A percentile compares a stretch with the other conserved stretches of the same genome.
Evolutionary conservation across 2,113 vertebrate genomes (phyloP).

Genomic region (Otocyon megalotis): DNA sequence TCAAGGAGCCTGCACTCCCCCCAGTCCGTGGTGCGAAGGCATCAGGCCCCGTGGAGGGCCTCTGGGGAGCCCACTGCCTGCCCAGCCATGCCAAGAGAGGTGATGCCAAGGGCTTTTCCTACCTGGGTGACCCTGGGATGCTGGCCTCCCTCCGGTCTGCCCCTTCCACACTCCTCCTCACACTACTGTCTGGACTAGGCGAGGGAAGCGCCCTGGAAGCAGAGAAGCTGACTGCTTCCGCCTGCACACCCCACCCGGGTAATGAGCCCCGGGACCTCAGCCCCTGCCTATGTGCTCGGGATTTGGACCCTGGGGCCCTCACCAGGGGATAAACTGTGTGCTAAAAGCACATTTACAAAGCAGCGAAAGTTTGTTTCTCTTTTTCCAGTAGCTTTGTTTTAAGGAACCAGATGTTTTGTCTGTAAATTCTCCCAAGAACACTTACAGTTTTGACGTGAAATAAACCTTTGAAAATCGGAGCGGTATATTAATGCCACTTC

Average conservation of each 20-base stretch:
- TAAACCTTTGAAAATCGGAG: conserved; percentile 78
- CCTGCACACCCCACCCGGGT: neutral
- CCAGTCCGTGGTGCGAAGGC: neutral
- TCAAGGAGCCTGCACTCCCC: neutral
- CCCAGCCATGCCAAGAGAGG: neutral
- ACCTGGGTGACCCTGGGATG: rapidly evolving
- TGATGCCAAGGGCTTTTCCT: neutral
- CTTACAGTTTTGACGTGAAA: conserved; percentile 83
- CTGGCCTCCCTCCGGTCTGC: rapidly evolving
- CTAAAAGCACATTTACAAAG: conserved; percentile 84
- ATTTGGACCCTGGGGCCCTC: conserved; percentile 73
- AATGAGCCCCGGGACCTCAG: neutral
- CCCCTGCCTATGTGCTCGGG: neutral
- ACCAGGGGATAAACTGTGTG: conserved; percentile 85
- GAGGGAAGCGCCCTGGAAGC: neutral
- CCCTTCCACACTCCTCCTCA: rapidly evolving
- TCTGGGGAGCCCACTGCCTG: neutral
- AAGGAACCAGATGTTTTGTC: conserved; percentile 88
- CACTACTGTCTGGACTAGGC: neutral
- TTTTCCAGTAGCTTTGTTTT: conserved; percentile 86
- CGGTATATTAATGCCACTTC: conserved; percentile 55
- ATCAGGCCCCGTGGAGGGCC: neutral
- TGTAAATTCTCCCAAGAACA: conserved; percentile 87
- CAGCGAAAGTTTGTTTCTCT: conserved; percentile 88
- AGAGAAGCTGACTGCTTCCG: neutral